Percentiles rank a stretch among this genome's conserved stretches.
Conservation (phyloP, 23 tunicate genomes). For the Ascidia mentula region DNA sequence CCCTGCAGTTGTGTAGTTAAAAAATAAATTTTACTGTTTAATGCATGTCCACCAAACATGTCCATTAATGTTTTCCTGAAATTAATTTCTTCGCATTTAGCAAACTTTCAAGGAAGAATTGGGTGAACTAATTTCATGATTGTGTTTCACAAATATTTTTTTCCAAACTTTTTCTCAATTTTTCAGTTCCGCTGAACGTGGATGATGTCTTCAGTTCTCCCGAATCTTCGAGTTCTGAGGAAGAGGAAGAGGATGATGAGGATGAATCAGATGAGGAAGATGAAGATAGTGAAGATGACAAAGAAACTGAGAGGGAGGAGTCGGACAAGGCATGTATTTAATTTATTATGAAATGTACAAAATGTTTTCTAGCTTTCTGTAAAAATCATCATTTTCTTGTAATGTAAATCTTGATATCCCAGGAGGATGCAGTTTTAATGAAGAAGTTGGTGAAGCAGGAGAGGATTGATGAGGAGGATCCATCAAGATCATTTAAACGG, state of each 20-base stretch:
- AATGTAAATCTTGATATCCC: background rate
- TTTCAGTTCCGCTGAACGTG: slow-evolving; percentile 59
- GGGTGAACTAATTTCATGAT: no score
- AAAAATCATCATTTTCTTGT: background rate
- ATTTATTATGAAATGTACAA: no score
- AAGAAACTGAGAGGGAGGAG: slow-evolving; percentile 26
- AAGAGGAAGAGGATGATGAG: slow-evolving; percentile 36
- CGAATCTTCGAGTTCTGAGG: slow-evolving; percentile 49
- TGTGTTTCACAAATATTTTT: no score
- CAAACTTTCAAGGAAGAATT: no score
- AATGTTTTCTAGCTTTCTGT: no score
- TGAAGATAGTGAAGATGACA: slow-evolving; percentile 42
- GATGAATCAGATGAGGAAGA: slow-evolving; percentile 48
- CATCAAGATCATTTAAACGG: background rate
- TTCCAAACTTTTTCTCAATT: no score
- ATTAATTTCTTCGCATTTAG: no score
- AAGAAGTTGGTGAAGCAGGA: background rate
- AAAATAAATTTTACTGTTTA: no score
- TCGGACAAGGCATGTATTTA: slow-evolving; percentile 5
- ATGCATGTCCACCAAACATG: no score
- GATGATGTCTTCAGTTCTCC: slow-evolving; percentile 89
- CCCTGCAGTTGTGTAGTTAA: no score
- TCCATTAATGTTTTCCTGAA: no score
- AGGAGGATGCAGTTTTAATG: background rate
- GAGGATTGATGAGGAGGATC: background rate